Conservation (phyloP, 2,888 invertebrate species). For the Synergus itoensis region DNA sequence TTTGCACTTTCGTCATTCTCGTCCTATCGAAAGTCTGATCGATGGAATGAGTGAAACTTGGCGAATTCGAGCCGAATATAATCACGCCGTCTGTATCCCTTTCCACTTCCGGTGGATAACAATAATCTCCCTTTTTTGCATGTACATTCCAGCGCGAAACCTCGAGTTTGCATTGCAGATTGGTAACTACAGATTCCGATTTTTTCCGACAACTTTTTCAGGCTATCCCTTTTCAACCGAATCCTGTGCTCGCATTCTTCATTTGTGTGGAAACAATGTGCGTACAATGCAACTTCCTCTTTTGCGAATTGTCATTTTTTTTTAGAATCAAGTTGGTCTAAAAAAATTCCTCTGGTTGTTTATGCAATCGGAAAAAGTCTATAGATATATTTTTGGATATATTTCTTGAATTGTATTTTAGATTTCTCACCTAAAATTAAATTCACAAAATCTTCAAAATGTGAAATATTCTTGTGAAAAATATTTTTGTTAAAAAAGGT, state of each 20-base stretch:
- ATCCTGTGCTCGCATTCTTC: slow-evolving; percentile 28
- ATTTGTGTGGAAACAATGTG: slow-evolving; percentile 25
- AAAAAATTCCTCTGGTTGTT: neutral
- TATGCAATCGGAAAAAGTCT: too few relatives aligned
- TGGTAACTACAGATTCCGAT: slow-evolving; percentile 60
- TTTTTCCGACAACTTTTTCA: slow-evolving; percentile 51
- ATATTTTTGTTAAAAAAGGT: too few relatives aligned
- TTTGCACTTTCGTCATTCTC: neutral
- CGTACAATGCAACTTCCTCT: slow-evolving; percentile 8
- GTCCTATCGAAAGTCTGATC: neutral
- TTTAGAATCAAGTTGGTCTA: neutral
- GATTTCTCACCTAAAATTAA: too few relatives aligned
- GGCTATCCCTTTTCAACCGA: neutral
- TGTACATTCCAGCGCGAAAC: slow-evolving; percentile 56
- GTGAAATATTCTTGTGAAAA: too few relatives aligned
- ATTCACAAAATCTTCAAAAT: too few relatives aligned
- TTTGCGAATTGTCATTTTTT: neutral
- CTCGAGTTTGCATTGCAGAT: slow-evolving; percentile 71
- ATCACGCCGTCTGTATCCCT: slow-evolving; percentile 51
- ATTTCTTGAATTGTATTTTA: too few relatives aligned
- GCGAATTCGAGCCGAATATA: slow-evolving; percentile 42
- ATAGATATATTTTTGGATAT: too few relatives aligned
- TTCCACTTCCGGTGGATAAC: slow-evolving; percentile 42
- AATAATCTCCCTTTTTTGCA: slow-evolving; percentile 36
- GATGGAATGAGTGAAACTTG: slow-evolving; percentile 24